phyloP scores from a whole-genome alignment of 1,140 invertebrate species.

The Dryas iulia region DNA sequence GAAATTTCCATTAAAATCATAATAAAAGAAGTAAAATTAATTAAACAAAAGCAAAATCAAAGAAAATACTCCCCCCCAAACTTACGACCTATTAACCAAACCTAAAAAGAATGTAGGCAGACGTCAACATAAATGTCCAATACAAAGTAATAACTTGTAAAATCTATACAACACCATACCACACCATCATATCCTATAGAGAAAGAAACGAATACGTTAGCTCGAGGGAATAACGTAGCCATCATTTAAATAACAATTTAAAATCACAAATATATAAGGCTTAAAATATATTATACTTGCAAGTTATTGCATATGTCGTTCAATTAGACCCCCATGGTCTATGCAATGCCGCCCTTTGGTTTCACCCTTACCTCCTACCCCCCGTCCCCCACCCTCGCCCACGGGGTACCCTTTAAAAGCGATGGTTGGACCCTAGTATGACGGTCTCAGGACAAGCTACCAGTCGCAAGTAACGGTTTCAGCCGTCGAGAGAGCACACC shows the following conservation, averaged over 20 bases:
- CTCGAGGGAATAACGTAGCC: not conserved
- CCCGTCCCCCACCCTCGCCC: no score
- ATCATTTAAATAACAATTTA: slow-evolving; percentile 11
- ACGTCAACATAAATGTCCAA: no score
- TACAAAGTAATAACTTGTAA: no score
- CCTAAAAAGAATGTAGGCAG: no score
- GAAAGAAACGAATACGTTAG: not conserved
- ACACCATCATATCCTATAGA: not conserved
- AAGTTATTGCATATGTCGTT: slow-evolving; percentile 25
- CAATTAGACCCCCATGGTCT: slow-evolving; percentile 29
- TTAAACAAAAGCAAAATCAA: no score
- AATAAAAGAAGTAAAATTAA: no score
- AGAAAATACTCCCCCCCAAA: no score
- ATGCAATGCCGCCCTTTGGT: slow-evolving; percentile 26
- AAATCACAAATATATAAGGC: not conserved
- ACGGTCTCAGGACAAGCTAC: no score
- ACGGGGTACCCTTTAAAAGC: not conserved
- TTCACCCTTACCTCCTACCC: slow-evolving; percentile 16
- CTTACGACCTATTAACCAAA: no score
- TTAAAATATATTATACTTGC: slow-evolving; percentile 12
- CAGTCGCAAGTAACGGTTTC: not conserved
- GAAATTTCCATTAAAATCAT: no score
- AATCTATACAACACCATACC: no score
- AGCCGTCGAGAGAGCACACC: slow-evolving; percentile 21
- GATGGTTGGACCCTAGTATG: slow-evolving; percentile 26